Evolutionary conservation across 1,140 invertebrate species (phyloP).

Genomic region (Pseudomyrmex concolor): DNA sequence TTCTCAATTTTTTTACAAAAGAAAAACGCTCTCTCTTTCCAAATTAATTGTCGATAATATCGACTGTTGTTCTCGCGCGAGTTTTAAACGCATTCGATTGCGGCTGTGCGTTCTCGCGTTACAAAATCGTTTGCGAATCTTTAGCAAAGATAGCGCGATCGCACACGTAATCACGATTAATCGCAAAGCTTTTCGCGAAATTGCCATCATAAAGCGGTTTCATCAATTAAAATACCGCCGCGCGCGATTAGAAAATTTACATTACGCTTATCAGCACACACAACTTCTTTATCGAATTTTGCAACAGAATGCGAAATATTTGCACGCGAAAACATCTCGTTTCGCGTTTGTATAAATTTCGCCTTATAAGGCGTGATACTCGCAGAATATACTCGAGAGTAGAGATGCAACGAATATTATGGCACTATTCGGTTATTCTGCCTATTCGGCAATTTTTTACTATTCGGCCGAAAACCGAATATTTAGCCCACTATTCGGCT

Average conservation of each 20-base stretch:
- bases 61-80: background rate
- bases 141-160: slow-evolving; percentile 2
- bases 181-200: slow-evolving; percentile 26
- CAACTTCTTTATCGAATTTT: slow-evolving; percentile 6
- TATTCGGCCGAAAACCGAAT: too few relatives aligned
- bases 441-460: too few relatives aligned
- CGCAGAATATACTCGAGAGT: background rate
- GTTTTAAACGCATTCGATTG: background rate
- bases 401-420: too few relatives aligned
- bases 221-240: slow-evolving; percentile 36
- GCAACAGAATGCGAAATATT: background rate
- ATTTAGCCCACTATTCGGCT: too few relatives aligned
- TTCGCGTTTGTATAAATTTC: slow-evolving; percentile 9
- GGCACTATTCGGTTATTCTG: too few relatives aligned
- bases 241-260: slow-evolving; percentile 12
- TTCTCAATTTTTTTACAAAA: too few relatives aligned
- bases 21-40: too few relatives aligned
- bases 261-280: slow-evolving; percentile 41
- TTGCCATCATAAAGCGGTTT: slow-evolving; percentile 39
- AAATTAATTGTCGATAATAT: background rate
- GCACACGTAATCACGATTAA: background rate
- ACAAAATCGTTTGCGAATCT: background rate
- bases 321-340: background rate
- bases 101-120: background rate
- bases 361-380: slow-evolving; percentile 17